phyloP scores from a whole-genome alignment of 1,140 invertebrate species.

The Liolophura sinensis region DNA sequence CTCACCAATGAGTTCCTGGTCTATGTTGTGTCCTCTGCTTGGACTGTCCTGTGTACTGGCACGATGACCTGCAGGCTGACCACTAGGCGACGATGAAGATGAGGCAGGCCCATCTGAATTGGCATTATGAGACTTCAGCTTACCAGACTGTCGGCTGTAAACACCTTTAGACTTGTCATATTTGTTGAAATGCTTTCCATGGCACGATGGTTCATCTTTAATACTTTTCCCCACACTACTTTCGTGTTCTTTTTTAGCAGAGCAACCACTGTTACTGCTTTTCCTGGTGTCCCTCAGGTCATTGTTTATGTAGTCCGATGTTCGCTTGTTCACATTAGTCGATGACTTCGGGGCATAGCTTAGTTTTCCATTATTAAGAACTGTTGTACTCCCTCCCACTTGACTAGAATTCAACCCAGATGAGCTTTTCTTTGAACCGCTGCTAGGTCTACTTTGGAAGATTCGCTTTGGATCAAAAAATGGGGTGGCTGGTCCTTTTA shows the following conservation, averaged over 20 bases:
- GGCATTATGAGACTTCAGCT: too few species aligned
- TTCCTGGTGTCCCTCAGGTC: constrained; percentile 48
- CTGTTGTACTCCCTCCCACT: constrained; percentile 19
- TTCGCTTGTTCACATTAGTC: constrained; percentile 28
- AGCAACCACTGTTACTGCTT: constrained; percentile 14
- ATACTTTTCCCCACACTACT: neutral
- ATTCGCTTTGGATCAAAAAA: constrained; percentile 51
- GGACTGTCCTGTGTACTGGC: too few species aligned
- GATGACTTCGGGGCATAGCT: constrained; percentile 18
- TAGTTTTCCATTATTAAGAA: constrained; percentile 48
- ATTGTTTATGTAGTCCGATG: constrained; percentile 53
- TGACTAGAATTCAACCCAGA: constrained; percentile 13
- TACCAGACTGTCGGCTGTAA: too few species aligned
- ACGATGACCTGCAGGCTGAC: too few species aligned
- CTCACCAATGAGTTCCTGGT: too few species aligned
- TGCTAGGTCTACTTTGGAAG: constrained; percentile 38
- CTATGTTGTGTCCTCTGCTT: too few species aligned
- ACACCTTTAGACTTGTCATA: too few species aligned
- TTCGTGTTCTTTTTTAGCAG: too few species aligned
- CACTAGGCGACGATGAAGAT: too few species aligned
- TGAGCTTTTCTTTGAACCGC: constrained; percentile 4
- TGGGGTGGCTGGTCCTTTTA: constrained; percentile 18
- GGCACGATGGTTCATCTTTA: neutral
- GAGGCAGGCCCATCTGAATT: too few species aligned
- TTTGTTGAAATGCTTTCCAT: too few species aligned